Conservation (phyloP, 1,140 invertebrate species). For the Drosophila orosa region DNA sequence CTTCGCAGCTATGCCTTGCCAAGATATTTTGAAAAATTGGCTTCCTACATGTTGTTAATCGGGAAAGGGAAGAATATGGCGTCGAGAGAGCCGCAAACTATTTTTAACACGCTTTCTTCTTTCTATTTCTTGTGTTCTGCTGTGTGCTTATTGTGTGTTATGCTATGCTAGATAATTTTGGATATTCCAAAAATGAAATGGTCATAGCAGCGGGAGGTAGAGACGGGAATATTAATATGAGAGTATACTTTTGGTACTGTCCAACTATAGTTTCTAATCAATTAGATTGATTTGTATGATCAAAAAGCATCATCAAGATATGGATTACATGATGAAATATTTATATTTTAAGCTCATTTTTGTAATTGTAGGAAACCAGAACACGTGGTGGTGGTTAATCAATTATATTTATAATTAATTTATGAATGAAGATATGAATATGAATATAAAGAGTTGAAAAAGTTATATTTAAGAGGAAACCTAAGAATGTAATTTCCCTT, state of each 20-base stretch:
- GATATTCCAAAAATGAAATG: constrained; percentile 53
- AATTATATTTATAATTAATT: not conserved
- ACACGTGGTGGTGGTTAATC: not conserved
- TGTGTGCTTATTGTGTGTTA: constrained; percentile 22
- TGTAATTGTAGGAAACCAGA: not conserved
- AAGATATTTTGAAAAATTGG: constrained; percentile 3
- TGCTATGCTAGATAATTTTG: constrained; percentile 57
- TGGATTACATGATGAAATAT: not conserved
- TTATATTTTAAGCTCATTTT: not conserved
- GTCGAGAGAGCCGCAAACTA: constrained; percentile 62
- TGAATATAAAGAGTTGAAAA: not conserved
- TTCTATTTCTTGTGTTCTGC: constrained; percentile 10
- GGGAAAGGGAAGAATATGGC: constrained; percentile 12
- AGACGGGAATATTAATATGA: not conserved
- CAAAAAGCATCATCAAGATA: not conserved
- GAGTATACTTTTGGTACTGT: not conserved
- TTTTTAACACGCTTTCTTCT: constrained; percentile 72
- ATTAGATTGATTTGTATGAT: constrained; percentile 18
- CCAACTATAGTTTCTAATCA: constrained; percentile 1
- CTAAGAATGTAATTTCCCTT: not conserved
- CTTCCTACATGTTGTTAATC: constrained; percentile 12
- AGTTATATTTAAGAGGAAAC: not conserved
- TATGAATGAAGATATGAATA: too few species aligned
- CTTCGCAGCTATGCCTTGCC: constrained; percentile 2
- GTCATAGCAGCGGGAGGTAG: not conserved